These are phyloP conservation scores for Pachypanchax playfairii DNA, from an alignment of 2,113 vertebrate species.

Conservation along the genomic window DNA sequence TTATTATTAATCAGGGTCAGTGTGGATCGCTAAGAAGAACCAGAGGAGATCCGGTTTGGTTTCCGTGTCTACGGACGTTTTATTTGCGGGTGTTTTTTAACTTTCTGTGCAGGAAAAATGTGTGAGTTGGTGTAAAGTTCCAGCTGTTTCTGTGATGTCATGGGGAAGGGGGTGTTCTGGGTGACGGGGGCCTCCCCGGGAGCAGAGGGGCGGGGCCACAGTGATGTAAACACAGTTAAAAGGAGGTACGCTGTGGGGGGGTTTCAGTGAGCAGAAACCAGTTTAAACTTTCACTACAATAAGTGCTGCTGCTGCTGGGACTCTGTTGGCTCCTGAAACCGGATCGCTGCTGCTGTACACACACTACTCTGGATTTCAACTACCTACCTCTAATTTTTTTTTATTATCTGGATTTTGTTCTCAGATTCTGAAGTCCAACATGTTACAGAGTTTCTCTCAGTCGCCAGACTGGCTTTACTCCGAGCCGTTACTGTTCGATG, in stretches of 20 bases:
- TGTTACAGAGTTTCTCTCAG: constrained; percentile 78
- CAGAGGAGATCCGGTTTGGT: no score
- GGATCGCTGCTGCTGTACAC: constrained; percentile 11
- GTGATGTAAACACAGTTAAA: constrained; percentile 68
- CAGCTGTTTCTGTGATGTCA: constrained; percentile 70
- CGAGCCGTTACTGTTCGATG: constrained; percentile 81
- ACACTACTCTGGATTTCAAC: constrained; percentile 43
- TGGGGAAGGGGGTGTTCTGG: neutral
- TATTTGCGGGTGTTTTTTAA: neutral
- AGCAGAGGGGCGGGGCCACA: constrained; percentile 11
- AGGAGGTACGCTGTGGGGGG: neutral
- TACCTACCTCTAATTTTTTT: neutral
- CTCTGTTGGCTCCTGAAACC: no score
- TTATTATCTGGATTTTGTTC: neutral
- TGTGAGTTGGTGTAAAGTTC: constrained; percentile 29
- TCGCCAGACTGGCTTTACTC: constrained; percentile 77
- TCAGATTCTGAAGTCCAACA: constrained; percentile 61
- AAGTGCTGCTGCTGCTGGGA: constrained; percentile 15
- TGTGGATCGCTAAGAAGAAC: no score
- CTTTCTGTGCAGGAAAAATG: constrained; percentile 15
- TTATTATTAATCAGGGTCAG: no score
- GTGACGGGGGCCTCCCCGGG: constrained; percentile 10
- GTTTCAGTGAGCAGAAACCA: constrained; percentile 38
- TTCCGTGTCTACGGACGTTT: no score
- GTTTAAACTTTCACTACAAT: constrained; percentile 48